Evolutionary conservation across 2,113 vertebrate genomes (phyloP).

Genomic region (Pseudorectes ferrugineus): DNA sequence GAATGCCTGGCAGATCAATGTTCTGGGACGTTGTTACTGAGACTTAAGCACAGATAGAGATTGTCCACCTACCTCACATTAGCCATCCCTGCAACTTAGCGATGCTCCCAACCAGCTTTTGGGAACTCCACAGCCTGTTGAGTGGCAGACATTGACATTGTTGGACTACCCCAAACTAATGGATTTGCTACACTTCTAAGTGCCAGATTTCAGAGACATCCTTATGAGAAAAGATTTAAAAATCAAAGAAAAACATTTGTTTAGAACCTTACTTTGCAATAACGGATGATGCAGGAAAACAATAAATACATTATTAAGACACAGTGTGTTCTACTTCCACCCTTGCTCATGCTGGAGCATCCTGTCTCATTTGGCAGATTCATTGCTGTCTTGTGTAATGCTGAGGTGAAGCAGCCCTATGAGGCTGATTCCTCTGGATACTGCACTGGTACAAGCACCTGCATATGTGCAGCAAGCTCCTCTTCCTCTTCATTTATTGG

Average conservation of each 20-base stretch:
- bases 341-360: not conserved
- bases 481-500: not conserved
- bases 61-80: not conserved
- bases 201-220: not conserved
- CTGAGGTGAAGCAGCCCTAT: not conserved
- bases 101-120: not conserved
- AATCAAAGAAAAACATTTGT: not conserved
- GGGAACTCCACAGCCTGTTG: not conserved
- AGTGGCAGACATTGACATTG: not conserved
- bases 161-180: not conserved
- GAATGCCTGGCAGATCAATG: slow-evolving; percentile 45
- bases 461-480: not conserved
- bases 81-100: not conserved
- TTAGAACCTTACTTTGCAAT: not conserved
- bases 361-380: not conserved
- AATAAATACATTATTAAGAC: not conserved
- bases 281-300: not conserved
- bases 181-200: not conserved
- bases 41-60: not conserved
- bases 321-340: not conserved
- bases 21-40: not conserved
- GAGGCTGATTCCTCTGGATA: not conserved
- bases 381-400: not conserved
- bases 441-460: not conserved
- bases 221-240: not conserved